phyloP scores from a whole-genome alignment of 2,113 vertebrate genomes.

The Ovis canadensis region DNA sequence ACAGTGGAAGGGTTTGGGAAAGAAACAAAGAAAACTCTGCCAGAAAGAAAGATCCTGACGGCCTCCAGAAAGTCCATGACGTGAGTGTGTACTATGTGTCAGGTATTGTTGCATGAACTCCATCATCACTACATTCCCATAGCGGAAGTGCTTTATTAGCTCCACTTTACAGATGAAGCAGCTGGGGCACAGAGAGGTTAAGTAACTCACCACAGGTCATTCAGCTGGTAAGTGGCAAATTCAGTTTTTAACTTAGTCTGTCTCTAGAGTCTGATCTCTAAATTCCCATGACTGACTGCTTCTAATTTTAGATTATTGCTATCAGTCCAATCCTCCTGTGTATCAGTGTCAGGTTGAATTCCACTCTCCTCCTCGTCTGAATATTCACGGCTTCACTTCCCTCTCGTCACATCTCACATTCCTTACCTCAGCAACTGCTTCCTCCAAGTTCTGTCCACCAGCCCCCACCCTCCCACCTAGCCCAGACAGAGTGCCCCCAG shows the following conservation, averaged over 20 bases:
- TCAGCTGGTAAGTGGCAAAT: neutral
- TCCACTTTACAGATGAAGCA: neutral
- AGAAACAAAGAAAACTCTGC: neutral
- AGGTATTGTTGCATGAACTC: neutral
- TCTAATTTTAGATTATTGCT: slow-evolving; percentile 67
- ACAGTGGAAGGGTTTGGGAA: neutral
- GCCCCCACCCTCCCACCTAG: neutral
- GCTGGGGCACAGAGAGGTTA: neutral
- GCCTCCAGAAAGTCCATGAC: neutral
- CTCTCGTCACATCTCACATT: slow-evolving; percentile 21
- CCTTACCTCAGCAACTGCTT: neutral
- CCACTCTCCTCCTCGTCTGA: slow-evolving; percentile 45
- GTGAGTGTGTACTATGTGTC: neutral
- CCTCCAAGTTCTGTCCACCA: neutral
- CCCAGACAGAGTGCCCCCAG: neutral
- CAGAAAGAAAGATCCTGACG: neutral
- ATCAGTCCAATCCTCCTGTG: slow-evolving; percentile 17
- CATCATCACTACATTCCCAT: neutral
- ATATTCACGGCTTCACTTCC: slow-evolving; percentile 53
- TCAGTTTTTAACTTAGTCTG: neutral
- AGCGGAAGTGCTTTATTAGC: neutral
- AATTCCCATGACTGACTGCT: neutral
- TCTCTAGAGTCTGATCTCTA: neutral
- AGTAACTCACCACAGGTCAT: neutral
- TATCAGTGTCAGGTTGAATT: slow-evolving; percentile 57